phyloP scores from a whole-genome alignment of 2,113 vertebrate genomes.

The Brachyistius frenatus region DNA sequence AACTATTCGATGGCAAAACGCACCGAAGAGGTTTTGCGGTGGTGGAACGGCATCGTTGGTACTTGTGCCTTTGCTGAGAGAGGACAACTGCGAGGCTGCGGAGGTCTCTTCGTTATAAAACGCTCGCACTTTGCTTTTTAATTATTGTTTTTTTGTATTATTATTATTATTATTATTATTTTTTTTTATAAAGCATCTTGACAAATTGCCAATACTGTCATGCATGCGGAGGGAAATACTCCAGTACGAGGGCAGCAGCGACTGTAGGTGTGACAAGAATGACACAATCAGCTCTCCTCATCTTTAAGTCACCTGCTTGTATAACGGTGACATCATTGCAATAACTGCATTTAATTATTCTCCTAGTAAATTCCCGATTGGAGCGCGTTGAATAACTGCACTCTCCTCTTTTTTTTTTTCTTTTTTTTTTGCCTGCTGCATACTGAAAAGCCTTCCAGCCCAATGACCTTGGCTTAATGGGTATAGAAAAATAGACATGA shows the following conservation, averaged over 20 bases:
- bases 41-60: too few relatives aligned
- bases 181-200: background rate
- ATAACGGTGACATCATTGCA: background rate
- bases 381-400: background rate
- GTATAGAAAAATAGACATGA: background rate
- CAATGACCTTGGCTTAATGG: slow-evolving; percentile 20
- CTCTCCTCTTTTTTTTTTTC: background rate
- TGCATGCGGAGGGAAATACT: background rate
- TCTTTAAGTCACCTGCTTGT: background rate
- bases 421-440: background rate
- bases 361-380: background rate
- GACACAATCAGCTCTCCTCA: background rate
- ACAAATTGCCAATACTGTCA: background rate
- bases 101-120: background rate
- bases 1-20: too few relatives aligned
- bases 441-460: background rate
- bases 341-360: background rate
- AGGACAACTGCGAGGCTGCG: too few relatives aligned
- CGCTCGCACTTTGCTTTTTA: background rate
- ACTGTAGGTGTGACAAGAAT: background rate
- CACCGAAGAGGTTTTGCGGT: too few relatives aligned
- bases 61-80: too few relatives aligned
- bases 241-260: background rate
- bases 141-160: too few relatives aligned
- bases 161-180: too few relatives aligned